Percentiles rank a stretch among this genome's conserved stretches.
These are phyloP conservation scores for Bryconaethiops microstoma DNA, from an alignment of 2,797 vertebrate genomes.

Conservation along the genomic window DNA sequence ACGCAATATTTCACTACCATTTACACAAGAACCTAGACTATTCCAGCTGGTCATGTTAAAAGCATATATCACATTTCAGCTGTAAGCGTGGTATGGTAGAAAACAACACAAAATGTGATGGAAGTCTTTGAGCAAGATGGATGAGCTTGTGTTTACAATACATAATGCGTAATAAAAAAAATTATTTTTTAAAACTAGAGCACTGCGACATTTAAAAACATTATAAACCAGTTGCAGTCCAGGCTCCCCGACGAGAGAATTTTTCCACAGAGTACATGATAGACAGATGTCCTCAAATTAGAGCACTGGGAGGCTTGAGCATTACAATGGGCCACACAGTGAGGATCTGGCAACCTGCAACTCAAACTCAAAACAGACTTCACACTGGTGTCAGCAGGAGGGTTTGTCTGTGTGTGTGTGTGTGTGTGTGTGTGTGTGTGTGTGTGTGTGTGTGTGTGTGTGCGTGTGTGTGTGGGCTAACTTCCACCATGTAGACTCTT, in stretches of 20 bases:
- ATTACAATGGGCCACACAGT: constrained; percentile 64
- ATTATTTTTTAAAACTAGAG: constrained; percentile 6
- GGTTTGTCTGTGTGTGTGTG: constrained; percentile 24
- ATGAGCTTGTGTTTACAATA: neutral
- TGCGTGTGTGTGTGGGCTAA: constrained; percentile 2
- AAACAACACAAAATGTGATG: neutral
- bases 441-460: constrained; percentile 28
- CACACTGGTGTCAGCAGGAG: constrained; percentile 52
- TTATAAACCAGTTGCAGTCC: constrained; percentile 54
- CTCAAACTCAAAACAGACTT: constrained; percentile 58
- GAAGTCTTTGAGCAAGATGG: neutral
- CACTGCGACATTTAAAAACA: constrained; percentile 27
- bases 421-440: constrained; percentile 37
- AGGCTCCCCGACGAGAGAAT: constrained; percentile 55
- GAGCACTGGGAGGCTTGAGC: constrained; percentile 47
- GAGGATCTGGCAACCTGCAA: constrained; percentile 61
- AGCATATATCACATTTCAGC: neutral
- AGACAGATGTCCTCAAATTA: constrained; percentile 65
- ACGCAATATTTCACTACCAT: neutral
- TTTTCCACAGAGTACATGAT: constrained; percentile 60
- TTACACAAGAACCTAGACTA: constrained; percentile 13
- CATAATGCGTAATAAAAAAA: neutral
- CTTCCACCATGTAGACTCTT: neutral
- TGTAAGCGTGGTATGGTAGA: neutral
- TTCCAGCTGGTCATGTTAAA: neutral